Base-by-base conservation (phyloP, 2,888 invertebrate genomes). In the Rhogogaster chlorosoma region DNA sequence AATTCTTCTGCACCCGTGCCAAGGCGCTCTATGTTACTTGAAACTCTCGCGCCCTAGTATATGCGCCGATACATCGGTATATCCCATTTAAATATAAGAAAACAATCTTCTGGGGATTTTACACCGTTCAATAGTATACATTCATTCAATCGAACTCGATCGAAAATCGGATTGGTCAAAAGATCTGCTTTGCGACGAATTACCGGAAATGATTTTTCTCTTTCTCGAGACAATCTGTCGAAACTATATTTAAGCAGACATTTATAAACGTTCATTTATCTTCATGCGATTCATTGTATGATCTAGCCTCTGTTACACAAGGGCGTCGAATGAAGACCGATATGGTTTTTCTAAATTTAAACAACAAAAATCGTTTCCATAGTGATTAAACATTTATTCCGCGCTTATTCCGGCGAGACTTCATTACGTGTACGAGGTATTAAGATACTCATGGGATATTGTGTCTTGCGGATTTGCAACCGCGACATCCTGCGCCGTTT, bases 1-100 rank as follows among this genome's bases (percentile, higher is more conserved):
- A 61, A 80, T 80, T 80, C 80, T 80, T 80, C 61, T 38, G 36
- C 80, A 57, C 36, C 22, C 57, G 38, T 80, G 57, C 80, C 80
- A 61, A 57, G 22, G 53, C 77, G 42, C 18, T 61, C 26, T 32
- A 53, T 9, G 53, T 77, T 49, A 32, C 77, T 29, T 32, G 49
- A 45, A 77, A 45, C 15, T 49, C 7, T 29, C 29, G 32, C n/a
- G 26, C 15, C 22, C 42, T 12, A 9, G 42, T 7, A 42, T 42
- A n/a, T 45, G 18, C 38, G 18, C 38, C 67, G 6, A 67, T 67
- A 67, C 32, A 18, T 67, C 18, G 18, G 7, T 32, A 18, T 26
- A 67, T 67, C 32, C 32, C 15, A 26, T 67, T 26, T 67, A 67
- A 67, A 67, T 67, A 29, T 18, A 32, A 15, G 67, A 67, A 67